These are phyloP conservation scores for Chaetops frenatus DNA, from an alignment of 2,113 vertebrate species.

Conservation along the genomic window DNA sequence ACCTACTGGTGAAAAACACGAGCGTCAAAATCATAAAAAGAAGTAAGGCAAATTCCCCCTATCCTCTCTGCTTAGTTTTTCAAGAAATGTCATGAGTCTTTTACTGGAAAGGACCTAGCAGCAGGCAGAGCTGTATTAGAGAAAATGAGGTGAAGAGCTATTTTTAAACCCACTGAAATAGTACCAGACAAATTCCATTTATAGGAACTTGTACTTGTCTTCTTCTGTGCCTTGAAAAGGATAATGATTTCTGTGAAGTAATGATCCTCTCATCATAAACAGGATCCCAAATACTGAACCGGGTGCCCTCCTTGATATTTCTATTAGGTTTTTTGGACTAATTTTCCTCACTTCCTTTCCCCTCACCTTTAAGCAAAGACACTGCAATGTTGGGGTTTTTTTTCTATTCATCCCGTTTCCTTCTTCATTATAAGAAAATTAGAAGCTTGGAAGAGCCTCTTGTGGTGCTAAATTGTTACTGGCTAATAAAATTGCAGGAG, in stretches of 20 bases:
- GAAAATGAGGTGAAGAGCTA: constrained; percentile 52
- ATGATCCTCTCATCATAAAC: constrained; percentile 42
- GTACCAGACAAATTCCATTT: constrained; percentile 57
- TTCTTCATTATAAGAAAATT: constrained; percentile 55
- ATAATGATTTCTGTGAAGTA: constrained; percentile 57
- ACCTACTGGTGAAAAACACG: neutral
- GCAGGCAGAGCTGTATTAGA: neutral
- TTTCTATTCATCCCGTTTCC: neutral
- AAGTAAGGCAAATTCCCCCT: neutral
- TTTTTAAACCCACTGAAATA: constrained; percentile 67
- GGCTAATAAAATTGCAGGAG: constrained; percentile 66
- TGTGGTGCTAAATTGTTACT: constrained; percentile 51
- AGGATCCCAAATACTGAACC: neutral
- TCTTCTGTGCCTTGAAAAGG: constrained; percentile 44
- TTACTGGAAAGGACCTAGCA: neutral
- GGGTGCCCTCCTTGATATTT: constrained; percentile 7
- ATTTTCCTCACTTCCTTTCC: neutral
- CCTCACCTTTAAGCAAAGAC: neutral
- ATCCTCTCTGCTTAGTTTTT: neutral
- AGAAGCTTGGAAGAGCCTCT: constrained; percentile 38
- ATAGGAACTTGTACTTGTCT: constrained; percentile 48
- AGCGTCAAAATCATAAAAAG: neutral
- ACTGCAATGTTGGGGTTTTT: neutral
- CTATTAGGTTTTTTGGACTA: neutral
- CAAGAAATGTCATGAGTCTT: neutral